Base-by-base conservation (phyloP, 2,888 invertebrate genomes). In the Thereva unica region DNA sequence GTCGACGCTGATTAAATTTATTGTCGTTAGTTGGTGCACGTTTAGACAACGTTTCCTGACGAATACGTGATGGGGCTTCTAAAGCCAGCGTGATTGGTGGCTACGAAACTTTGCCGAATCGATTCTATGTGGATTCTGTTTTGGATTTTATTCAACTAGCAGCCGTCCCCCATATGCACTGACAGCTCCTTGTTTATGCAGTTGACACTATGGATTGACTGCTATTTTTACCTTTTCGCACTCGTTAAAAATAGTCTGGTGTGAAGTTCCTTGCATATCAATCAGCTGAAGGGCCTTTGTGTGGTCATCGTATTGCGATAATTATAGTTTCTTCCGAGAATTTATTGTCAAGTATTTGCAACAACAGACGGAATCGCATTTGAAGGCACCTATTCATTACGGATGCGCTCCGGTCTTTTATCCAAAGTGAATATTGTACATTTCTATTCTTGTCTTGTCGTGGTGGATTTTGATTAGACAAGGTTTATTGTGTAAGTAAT, bases 141-240 rank as follows among this genome's bases (percentile, higher is more conserved):
- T 23, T 23, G 23, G 23, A 23, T 23, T 23, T 23, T 23, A 23
- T 23, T 23, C 23, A 23, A 23, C 23, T 23, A 23, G 23, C 23
- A 23, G 2, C 23, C 23, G 23, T 23, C 23, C 23, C 40, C 23
- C 40, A 5, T 40, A 49, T 61, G 61, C 40, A 50, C 50, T 12
- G 61, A 61, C 61, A 61, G 50, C 7, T 59, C 59, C 41, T 61
- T 61, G 50, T 61, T 61, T 61, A 61, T 61, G 61, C 61, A 61
- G 50, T 61, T 61, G 50, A 61, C 61, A 61, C 61, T 61, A 40
- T 34, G 34, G 9, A 40, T 61, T 61, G 61, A 50, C 61, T 49
- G 49, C 61, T 61, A 61, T 61, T 61, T 61, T 61, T 61, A 50
- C 61, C 61, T 50, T 61, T 61, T 61, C 40, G 61, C 61, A 61